Conservation (phyloP, 2,113 vertebrate species). For the Calidris pygmaea region DNA sequence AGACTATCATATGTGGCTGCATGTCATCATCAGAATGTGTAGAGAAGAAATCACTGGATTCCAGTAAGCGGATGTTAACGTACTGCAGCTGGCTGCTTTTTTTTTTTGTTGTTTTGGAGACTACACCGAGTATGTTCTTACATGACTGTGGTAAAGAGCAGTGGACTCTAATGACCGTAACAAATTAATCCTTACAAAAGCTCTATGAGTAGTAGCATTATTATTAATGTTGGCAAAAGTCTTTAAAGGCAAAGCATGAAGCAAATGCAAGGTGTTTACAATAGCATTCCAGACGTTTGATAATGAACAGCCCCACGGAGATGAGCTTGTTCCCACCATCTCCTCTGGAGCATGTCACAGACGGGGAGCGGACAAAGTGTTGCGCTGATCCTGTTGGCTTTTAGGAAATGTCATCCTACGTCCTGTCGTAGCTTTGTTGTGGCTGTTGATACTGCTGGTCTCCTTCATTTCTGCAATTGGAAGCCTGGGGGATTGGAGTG, state of each 20-base stretch:
- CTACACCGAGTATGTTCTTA: not conserved
- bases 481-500: not conserved
- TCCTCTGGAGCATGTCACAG: not conserved
- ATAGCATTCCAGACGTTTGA: not conserved
- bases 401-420: not conserved
- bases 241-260: constrained; percentile 15
- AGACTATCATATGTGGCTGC: not conserved
- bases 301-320: not conserved
- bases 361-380: not conserved
- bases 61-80: accelerated
- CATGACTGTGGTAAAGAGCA: not conserved
- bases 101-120: not conserved
- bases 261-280: not conserved
- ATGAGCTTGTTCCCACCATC: not conserved
- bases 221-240: constrained; percentile 19
- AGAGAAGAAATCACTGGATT: not conserved
- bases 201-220: not conserved
- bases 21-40: not conserved
- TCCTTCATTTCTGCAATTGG: not conserved
- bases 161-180: constrained; percentile 7
- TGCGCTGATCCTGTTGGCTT: not conserved
- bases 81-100: not conserved
- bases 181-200: constrained; percentile 49
- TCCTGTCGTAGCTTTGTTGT: not conserved
- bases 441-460: not conserved